Evolutionary conservation across 1,140 invertebrate genomes (phyloP).

Genomic region (Papilio dardanus): DNA sequence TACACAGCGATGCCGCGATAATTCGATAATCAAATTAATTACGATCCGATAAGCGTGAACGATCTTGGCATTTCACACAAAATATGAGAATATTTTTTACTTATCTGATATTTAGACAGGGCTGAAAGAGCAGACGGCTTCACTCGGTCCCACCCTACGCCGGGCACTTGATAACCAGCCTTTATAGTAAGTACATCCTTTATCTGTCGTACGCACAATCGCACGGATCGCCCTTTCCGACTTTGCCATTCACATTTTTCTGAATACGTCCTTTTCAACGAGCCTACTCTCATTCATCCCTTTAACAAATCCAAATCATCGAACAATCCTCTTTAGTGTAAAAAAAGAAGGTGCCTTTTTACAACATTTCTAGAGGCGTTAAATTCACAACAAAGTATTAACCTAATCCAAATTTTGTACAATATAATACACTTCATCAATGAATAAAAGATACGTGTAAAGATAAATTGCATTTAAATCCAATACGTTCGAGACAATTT

Average conservation of each 20-base stretch:
- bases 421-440: neutral
- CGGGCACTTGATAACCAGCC: conserved; percentile 33
- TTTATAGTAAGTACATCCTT: conserved; percentile 34
- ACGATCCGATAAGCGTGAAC: neutral
- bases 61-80: neutral
- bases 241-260: conserved; percentile 34
- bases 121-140: conserved; percentile 28
- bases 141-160: neutral
- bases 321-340: conserved; percentile 9
- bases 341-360: conserved; percentile 26
- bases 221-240: conserved; percentile 31
- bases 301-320: conserved; percentile 13
- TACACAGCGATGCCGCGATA: neutral
- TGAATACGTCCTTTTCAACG: conserved; percentile 32
- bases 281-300: conserved; percentile 25
- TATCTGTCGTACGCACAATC: conserved; percentile 35
- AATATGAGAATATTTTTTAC: neutral
- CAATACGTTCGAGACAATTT: no score
- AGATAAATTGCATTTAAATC: no score
- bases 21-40: neutral
- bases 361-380: neutral
- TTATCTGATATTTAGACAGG: neutral
- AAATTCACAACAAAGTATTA: neutral
- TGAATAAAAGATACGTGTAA: no score
- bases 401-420: neutral